These are phyloP conservation scores for Dorcus parallelipipedus DNA, from an alignment of 2,888 invertebrate species.

Conservation along the genomic window DNA sequence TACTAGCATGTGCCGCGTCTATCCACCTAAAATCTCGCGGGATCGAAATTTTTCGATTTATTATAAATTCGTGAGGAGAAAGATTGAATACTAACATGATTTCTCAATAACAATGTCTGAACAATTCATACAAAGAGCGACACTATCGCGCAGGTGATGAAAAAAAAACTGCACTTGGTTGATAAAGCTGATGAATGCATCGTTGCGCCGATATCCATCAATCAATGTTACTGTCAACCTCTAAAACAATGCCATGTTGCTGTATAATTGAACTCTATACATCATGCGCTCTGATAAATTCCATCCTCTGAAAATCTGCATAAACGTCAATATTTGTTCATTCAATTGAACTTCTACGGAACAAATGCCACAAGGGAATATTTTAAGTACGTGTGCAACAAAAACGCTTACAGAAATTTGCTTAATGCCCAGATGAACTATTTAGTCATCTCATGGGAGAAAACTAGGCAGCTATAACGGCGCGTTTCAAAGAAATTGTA, in stretches of 20 bases:
- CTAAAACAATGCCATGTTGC: slow-evolving; percentile 49
- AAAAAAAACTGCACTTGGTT: slow-evolving; percentile 17
- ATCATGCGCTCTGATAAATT: slow-evolving; percentile 44
- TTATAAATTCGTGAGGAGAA: not conserved
- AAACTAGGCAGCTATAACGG: slow-evolving; percentile 7
- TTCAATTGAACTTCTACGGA: slow-evolving; percentile 3
- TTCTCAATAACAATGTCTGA: slow-evolving; percentile 1
- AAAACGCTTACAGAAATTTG: slow-evolving; percentile 13
- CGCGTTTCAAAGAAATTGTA: slow-evolving; percentile 13
- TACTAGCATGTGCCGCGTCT: not conserved
- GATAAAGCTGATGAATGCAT: slow-evolving; percentile 37
- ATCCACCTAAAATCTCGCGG: no score
- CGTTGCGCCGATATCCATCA: slow-evolving; percentile 44
- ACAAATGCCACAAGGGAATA: no score
- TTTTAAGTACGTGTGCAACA: not conserved
- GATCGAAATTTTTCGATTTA: no score
- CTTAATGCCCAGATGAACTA: slow-evolving; percentile 9
- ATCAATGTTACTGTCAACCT: slow-evolving; percentile 48
- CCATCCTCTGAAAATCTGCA: slow-evolving; percentile 30
- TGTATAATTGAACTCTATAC: slow-evolving; percentile 49
- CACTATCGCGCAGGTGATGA: slow-evolving; percentile 4
- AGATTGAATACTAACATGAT: not conserved
- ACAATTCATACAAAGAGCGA: not conserved
- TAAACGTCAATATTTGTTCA: slow-evolving; percentile 11
- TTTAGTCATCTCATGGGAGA: slow-evolving; percentile 13